Evolutionary conservation across 2,113 vertebrate genomes (phyloP).

Genomic region (Microcebus tavaratra): DNA sequence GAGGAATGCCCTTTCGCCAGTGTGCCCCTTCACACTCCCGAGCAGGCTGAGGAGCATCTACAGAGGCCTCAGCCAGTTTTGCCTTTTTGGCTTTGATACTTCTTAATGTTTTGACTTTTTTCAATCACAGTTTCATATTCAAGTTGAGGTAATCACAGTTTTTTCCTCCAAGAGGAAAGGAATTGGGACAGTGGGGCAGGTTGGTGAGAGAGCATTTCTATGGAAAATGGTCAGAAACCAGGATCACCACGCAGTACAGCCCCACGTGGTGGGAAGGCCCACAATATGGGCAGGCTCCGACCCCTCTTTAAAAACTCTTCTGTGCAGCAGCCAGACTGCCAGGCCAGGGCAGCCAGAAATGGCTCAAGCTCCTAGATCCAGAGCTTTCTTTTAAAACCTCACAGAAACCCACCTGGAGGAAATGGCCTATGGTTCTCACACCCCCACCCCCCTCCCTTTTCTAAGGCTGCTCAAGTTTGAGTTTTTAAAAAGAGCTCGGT

Average conservation of each 20-base stretch:
- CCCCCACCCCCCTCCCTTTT: not conserved
- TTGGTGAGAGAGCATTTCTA: conserved; percentile 93
- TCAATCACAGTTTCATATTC: conserved; percentile 89
- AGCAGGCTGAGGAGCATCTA: conserved; percentile 27
- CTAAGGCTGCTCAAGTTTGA: conserved; percentile 78
- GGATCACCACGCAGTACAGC: conserved; percentile 76
- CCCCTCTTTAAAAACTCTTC: conserved; percentile 81
- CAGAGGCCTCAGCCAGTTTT: conserved; percentile 79
- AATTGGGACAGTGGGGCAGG: conserved; percentile 84
- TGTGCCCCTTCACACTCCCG: conserved; percentile 73
- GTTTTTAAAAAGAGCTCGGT: conserved; percentile 90
- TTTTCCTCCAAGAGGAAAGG: conserved; percentile 82
- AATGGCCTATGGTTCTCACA: accelerated
- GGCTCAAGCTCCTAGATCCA: not conserved
- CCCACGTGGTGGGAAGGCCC: conserved; percentile 63
- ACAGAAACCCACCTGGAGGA: not conserved
- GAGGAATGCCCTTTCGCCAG: conserved; percentile 93
- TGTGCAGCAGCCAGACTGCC: conserved; percentile 69
- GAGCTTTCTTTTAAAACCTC: conserved; percentile 28
- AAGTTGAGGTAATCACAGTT: conserved; percentile 89
- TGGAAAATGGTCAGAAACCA: conserved; percentile 49
- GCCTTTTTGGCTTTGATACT: conserved; percentile 79
- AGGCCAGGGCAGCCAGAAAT: conserved; percentile 54
- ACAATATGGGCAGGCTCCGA: not conserved
- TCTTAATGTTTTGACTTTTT: conserved; percentile 68